Base-by-base conservation (phyloP, 2,797 vertebrate species). In the Muscicapa striata region DNA sequence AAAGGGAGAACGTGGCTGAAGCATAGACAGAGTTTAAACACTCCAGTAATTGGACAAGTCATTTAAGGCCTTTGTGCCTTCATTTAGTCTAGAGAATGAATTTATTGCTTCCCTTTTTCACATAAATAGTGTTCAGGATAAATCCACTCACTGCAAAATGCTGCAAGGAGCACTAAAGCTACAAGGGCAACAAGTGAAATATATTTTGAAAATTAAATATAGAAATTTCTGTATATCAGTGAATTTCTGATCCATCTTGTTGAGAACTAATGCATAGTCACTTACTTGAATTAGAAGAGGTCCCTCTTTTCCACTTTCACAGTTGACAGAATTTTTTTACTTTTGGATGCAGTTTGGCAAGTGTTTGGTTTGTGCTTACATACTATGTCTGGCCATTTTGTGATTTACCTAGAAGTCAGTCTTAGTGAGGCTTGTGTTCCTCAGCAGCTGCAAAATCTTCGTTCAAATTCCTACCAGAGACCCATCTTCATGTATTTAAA, bases 1-100 rank as follows among this genome's bases (percentile, higher is more conserved):
- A 78, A 81, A 93, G 77, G 48, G 51, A 55, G n/a, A 49, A 29
- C n/a, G 10, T 75, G 57, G 49, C 76, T 91, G 84, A 85, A 81
- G 70, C 52, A 22, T 12, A 67, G 75, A 32, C 64, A 1, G 8
- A 85, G 32, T 48, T 48, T 81, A 48, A 82, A n/a, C 19, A 5
- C 36, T 49, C 41, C 61, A 62, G 29, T 66, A 38, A 34, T 14
- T 46, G 68, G 79, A 55, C 78, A 81, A 77, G 78, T 72, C 52
- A 5, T 52, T 70, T 67, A 63, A 55, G 58, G 55, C 74, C 64
- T 84, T 91, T 82, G 27, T 77, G 69, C 46, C 57, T 76, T 87
- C 0, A 0, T 84, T 89, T 58, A 74, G 57, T 55, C 26, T 69
- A 17, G 76, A 34, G 40, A 74, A 30, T 72, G 5, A 51, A 62